Percentiles rank a stretch among this genome's conserved stretches.
phyloP scores from a whole-genome alignment of 2,797 vertebrate species.

The Oryzias dopingdopingensis region DNA sequence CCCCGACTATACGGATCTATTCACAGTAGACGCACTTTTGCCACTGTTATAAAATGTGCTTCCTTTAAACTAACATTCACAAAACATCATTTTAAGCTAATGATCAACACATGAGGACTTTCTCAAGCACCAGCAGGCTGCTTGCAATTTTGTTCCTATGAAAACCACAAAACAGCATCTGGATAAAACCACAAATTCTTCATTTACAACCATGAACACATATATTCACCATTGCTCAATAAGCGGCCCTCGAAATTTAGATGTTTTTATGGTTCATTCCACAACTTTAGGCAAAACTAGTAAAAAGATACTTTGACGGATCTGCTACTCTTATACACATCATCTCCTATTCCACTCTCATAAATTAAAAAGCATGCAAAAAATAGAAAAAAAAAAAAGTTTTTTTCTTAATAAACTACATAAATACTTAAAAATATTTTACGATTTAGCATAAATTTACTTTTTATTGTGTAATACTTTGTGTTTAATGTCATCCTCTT shows the following conservation, averaged over 20 bases:
- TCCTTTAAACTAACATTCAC: constrained; percentile 23
- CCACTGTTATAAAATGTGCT: constrained; percentile 50
- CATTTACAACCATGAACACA: constrained; percentile 40
- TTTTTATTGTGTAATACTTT: too few relatives aligned
- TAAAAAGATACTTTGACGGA: too few relatives aligned
- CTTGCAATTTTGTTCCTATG: constrained; percentile 46
- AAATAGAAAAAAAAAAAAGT: too few relatives aligned
- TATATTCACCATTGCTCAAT: constrained; percentile 28
- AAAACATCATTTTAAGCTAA: constrained; percentile 46
- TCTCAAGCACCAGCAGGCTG: constrained; percentile 3
- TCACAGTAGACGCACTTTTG: constrained; percentile 53
- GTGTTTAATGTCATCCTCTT: background rate
- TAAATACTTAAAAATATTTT: too few relatives aligned
- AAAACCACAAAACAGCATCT: constrained; percentile 41
- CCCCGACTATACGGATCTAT: constrained; percentile 61
- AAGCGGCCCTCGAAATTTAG: too few relatives aligned
- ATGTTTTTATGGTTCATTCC: too few relatives aligned
- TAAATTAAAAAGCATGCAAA: too few relatives aligned
- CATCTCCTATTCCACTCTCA: too few relatives aligned
- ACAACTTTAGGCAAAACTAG: too few relatives aligned
- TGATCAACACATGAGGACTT: constrained; percentile 29
- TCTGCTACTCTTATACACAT: too few relatives aligned
- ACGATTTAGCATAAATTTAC: too few relatives aligned
- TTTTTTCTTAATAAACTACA: too few relatives aligned
- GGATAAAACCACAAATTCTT: constrained; percentile 45